These are phyloP conservation scores for Ectemnius lituratus DNA, from an alignment of 2,888 invertebrate genomes.

Conservation along the genomic window DNA sequence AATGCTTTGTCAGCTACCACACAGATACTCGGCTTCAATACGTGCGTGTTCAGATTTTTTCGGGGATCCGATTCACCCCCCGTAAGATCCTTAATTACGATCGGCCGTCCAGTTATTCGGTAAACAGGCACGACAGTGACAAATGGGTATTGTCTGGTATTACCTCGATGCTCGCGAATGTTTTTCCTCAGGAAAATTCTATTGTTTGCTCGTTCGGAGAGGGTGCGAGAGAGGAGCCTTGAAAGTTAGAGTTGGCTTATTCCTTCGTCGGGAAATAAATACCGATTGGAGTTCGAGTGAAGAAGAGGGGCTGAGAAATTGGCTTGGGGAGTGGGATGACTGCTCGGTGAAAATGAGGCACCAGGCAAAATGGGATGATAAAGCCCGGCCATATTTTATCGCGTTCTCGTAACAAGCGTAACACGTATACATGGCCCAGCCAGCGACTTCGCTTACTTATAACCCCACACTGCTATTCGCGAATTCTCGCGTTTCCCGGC, in stretches of 20 bases:
- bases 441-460: slow-evolving; percentile 18
- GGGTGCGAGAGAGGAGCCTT: background rate
- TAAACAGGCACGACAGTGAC: background rate
- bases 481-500: slow-evolving; percentile 23
- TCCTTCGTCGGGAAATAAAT: slow-evolving; percentile 3
- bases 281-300: slow-evolving; percentile 6
- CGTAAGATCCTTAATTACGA: background rate
- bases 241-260: background rate
- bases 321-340: background rate
- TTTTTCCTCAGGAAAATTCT: background rate
- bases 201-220: background rate
- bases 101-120: slow-evolving; percentile 5
- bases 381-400: slow-evolving; percentile 13
- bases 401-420: slow-evolving; percentile 16
- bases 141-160: background rate
- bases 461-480: slow-evolving; percentile 4
- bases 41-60: too few relatives aligned
- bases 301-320: slow-evolving; percentile 12
- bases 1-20: too few relatives aligned
- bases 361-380: slow-evolving; percentile 16
- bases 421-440: slow-evolving; percentile 5
- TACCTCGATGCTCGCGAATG: background rate
- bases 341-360: slow-evolving; percentile 6
- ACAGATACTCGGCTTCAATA: too few relatives aligned
- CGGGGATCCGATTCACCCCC: background rate